phyloP scores from a whole-genome alignment of 2,888 invertebrate species.

The Patella caerulea region DNA sequence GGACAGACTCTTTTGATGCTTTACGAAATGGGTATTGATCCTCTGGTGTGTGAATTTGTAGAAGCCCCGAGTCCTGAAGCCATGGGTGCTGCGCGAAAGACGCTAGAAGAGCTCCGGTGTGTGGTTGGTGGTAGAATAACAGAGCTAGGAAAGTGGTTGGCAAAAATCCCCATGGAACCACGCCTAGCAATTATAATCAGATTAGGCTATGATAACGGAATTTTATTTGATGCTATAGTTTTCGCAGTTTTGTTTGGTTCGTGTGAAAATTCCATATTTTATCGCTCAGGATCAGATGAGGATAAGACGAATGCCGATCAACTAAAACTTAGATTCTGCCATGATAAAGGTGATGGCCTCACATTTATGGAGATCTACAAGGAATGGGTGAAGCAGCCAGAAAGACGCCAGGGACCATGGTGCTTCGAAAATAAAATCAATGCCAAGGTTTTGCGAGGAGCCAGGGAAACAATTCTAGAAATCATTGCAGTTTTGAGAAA shows the following conservation, averaged over 20 bases:
- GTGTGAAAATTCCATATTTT: slow-evolving; percentile 63
- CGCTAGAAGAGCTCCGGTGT: slow-evolving; percentile 60
- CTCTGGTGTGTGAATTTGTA: slow-evolving; percentile 66
- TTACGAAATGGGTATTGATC: slow-evolving; percentile 62
- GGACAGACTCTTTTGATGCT: slow-evolving; percentile 64
- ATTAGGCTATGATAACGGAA: slow-evolving; percentile 43
- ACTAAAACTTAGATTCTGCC: slow-evolving; percentile 58
- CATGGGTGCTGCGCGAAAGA: slow-evolving; percentile 53
- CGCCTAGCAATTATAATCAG: slow-evolving; percentile 55
- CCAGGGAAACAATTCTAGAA: slow-evolving; percentile 54
- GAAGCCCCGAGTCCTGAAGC: slow-evolving; percentile 58
- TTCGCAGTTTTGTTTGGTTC: slow-evolving; percentile 58
- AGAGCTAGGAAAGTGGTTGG: slow-evolving; percentile 61
- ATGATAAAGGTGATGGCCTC: slow-evolving; percentile 59
- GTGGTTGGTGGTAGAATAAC: slow-evolving; percentile 54
- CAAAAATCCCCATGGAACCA: slow-evolving; percentile 65
- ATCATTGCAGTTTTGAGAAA: slow-evolving; percentile 43
- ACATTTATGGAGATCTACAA: slow-evolving; percentile 59
- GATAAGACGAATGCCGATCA: slow-evolving; percentile 56
- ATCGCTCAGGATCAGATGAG: slow-evolving; percentile 51
- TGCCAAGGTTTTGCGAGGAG: slow-evolving; percentile 61
- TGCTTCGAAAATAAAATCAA: slow-evolving; percentile 67
- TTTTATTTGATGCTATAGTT: slow-evolving; percentile 59
- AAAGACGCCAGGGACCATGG: slow-evolving; percentile 57
- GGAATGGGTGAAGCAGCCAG: slow-evolving; percentile 52